A percentile compares a stretch with the other conserved stretches of the same genome.
These are phyloP conservation scores for Dryomyza anilis DNA, from an alignment of 2,888 invertebrate species.

Conservation along the genomic window DNA sequence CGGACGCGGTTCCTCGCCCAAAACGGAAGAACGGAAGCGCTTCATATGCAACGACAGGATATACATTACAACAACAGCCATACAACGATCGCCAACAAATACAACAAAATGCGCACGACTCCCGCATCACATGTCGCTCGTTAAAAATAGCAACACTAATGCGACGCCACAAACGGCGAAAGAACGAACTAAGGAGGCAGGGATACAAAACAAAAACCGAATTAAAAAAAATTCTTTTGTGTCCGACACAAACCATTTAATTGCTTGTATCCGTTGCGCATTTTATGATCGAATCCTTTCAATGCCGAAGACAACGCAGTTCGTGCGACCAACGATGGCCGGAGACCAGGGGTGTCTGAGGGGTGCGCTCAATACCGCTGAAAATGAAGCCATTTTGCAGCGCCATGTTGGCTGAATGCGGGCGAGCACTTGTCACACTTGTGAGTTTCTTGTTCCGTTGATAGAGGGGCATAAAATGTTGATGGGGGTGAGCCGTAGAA, in stretches of 20 bases:
- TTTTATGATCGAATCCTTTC: constrained; percentile 41
- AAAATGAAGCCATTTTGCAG: constrained; percentile 38
- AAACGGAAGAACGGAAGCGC: too few relatives aligned
- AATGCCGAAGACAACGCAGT: constrained; percentile 34
- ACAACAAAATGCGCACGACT: not conserved
- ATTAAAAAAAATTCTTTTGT: constrained; percentile 4
- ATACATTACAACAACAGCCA: not conserved
- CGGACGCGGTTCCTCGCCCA: not conserved
- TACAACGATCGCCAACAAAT: not conserved
- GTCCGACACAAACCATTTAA: constrained; percentile 39
- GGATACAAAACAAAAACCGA: not conserved
- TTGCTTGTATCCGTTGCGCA: constrained; percentile 41
- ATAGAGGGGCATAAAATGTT: not conserved
- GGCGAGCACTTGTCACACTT: constrained; percentile 26
- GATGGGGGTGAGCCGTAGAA: not conserved
- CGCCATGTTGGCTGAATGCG: constrained; percentile 35
- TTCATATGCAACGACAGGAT: too few relatives aligned
- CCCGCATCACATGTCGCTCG: constrained; percentile 1
- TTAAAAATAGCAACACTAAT: constrained; percentile 4
- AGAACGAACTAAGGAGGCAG: too few relatives aligned
- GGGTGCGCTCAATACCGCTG: not conserved
- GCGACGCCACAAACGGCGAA: not conserved
- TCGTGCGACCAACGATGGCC: constrained; percentile 8
- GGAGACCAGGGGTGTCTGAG: not conserved
- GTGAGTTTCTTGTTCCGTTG: constrained; percentile 5